Percentiles rank a stretch among this genome's conserved stretches.
These are phyloP conservation scores for Astreopora myriophthalma DNA, from an alignment of 64 coral and sea anemone genomes.

Conservation along the genomic window DNA sequence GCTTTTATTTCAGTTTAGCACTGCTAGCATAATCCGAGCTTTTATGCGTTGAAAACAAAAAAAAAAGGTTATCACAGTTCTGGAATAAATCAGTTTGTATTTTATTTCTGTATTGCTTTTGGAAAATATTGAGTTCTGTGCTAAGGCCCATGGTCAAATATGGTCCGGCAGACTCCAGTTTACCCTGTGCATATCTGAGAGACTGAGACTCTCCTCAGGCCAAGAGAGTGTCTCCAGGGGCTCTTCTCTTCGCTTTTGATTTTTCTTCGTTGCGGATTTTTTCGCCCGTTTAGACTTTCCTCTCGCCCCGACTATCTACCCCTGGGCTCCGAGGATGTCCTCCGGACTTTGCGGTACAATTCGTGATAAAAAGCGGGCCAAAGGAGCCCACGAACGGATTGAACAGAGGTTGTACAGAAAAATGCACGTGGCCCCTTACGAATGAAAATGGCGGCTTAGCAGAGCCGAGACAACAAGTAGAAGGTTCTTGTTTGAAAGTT, in stretches of 20 bases:
- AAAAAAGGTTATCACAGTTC: slow-evolving; percentile 35
- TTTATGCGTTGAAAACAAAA: slow-evolving; percentile 46
- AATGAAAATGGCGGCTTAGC: slow-evolving; percentile 10
- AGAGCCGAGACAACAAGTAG: not conserved
- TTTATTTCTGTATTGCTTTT: slow-evolving; percentile 77
- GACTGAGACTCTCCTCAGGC: too few relatives aligned
- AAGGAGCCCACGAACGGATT: not conserved
- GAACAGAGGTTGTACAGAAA: not conserved
- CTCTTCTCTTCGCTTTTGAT: too few relatives aligned
- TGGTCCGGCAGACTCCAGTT: slow-evolving; percentile 66
- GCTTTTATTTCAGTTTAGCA: slow-evolving; percentile 46
- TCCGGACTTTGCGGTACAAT: too few relatives aligned
- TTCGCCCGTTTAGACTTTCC: too few relatives aligned
- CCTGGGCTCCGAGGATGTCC: too few relatives aligned
- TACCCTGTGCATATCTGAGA: too few relatives aligned
- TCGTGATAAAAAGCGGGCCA: too few relatives aligned
- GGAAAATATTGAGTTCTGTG: slow-evolving; percentile 74
- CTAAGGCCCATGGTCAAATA: slow-evolving; percentile 72
- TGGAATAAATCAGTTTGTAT: slow-evolving; percentile 75
- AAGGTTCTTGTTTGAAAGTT: not conserved
- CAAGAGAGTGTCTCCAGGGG: too few relatives aligned
- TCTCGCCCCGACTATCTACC: too few relatives aligned
- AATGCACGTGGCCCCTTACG: slow-evolving; percentile 11
- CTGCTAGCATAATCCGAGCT: slow-evolving; percentile 42
- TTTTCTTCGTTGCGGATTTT: too few relatives aligned